Percentiles rank a stretch among this genome's conserved stretches.
phyloP scores from a whole-genome alignment of 35 echinoderm and acorn worm species.

The Lytechinus pictus region DNA sequence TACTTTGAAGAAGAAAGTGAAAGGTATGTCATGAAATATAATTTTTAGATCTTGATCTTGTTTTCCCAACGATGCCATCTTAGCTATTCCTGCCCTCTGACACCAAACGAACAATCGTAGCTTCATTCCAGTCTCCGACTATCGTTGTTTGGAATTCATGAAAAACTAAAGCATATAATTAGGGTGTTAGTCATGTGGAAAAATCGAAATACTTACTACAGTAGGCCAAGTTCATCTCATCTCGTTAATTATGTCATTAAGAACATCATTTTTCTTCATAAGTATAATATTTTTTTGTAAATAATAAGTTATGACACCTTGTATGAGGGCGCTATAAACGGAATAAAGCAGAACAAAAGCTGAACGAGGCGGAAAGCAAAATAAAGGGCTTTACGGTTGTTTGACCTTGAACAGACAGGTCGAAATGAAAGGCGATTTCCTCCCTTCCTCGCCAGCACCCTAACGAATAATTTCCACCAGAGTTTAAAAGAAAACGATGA shows the following conservation, averaged over 20 bases:
- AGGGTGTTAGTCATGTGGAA: background rate
- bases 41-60: background rate
- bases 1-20: background rate
- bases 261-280: background rate
- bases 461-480: background rate
- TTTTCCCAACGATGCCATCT: background rate
- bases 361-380: slow-evolving; percentile 5
- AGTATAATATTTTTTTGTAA: background rate
- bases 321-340: background rate
- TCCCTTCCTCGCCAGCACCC: slow-evolving; percentile 7
- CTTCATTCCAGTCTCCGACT: background rate
- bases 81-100: background rate
- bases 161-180: background rate
- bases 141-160: background rate
- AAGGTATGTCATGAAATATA: background rate
- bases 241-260: background rate
- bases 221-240: background rate
- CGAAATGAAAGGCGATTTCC: slow-evolving; percentile 44
- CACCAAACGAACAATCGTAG: background rate
- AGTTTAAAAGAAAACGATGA: background rate
- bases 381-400: slow-evolving; percentile 34
- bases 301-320: background rate
- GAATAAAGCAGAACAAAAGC: background rate
- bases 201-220: background rate
- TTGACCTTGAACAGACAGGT: slow-evolving; percentile 42